phyloP scores from a whole-genome alignment of 2,888 invertebrate genomes.

The Drosophila tanythrix region DNA sequence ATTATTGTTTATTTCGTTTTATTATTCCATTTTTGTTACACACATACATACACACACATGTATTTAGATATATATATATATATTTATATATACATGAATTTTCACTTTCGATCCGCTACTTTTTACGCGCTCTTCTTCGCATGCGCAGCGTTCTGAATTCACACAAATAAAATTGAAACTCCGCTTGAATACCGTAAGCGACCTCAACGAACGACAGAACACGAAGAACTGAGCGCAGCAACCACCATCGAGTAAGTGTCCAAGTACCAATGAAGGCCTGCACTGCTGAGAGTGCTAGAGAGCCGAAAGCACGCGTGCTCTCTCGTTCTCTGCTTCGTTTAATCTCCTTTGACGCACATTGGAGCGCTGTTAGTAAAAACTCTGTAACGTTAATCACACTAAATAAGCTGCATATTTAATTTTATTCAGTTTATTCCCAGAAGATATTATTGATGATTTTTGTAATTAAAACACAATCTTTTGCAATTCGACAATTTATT shows the following conservation, averaged over 20 bases:
- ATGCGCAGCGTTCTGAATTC: constrained; percentile 47
- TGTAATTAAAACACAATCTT: neutral
- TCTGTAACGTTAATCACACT: neutral
- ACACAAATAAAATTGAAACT: neutral
- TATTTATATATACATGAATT: neutral
- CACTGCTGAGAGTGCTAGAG: constrained; percentile 14
- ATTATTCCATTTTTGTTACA: constrained; percentile 16
- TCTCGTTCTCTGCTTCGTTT: neutral
- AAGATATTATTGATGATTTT: neutral
- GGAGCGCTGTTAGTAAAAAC: neutral
- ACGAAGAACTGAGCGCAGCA: constrained; percentile 45
- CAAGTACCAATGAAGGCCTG: constrained; percentile 19
- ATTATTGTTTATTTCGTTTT: constrained; percentile 37
- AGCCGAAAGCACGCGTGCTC: constrained; percentile 11
- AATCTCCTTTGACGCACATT: neutral
- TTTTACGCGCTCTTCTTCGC: constrained; percentile 50
- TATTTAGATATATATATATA: neutral
- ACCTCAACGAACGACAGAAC: constrained; percentile 41
- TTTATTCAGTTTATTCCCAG: neutral
- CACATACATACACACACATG: neutral
- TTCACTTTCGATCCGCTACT: constrained; percentile 38
- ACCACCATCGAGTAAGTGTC: constrained; percentile 13
- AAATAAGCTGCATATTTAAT: neutral
- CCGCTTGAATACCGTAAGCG: neutral
- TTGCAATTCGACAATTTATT: neutral